These are phyloP conservation scores for Scopus umbretta DNA, from an alignment of 2,113 vertebrate species.

Conservation along the genomic window DNA sequence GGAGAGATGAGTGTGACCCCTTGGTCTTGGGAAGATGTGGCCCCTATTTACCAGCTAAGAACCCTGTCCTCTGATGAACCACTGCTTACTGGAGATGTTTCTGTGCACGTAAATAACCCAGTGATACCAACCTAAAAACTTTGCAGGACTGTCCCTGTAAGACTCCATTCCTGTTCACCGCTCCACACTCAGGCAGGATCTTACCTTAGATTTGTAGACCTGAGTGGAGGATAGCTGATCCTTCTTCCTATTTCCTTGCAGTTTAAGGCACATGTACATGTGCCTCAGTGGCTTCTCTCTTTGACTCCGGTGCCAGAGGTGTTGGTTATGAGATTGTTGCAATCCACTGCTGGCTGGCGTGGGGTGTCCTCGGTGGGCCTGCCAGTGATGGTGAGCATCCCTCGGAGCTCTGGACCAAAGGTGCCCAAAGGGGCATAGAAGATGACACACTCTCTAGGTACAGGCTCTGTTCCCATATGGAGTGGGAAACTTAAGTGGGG, in stretches of 20 bases:
- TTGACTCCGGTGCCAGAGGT: background rate
- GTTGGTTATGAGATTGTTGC: background rate
- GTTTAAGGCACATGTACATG: fast-evolving
- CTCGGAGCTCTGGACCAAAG: background rate
- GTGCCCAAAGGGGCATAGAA: background rate
- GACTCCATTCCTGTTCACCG: background rate
- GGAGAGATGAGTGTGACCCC: background rate
- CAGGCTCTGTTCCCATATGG: background rate
- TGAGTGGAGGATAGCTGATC: background rate
- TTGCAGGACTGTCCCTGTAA: background rate
- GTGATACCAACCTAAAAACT: background rate
- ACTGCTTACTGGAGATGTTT: background rate
- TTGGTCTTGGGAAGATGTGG: background rate
- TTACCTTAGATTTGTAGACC: background rate
- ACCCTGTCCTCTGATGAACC: background rate
- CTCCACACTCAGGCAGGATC: background rate
- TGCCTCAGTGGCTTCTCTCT: background rate
- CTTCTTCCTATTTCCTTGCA: background rate
- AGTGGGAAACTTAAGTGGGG: background rate
- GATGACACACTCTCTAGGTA: background rate
- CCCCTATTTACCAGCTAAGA: background rate
- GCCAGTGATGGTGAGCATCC: background rate
- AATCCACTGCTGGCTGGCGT: background rate
- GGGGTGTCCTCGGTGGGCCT: background rate
- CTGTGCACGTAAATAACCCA: background rate